phyloP scores from a whole-genome alignment of 2,797 vertebrate species.

The Xenopus petersii region DNA sequence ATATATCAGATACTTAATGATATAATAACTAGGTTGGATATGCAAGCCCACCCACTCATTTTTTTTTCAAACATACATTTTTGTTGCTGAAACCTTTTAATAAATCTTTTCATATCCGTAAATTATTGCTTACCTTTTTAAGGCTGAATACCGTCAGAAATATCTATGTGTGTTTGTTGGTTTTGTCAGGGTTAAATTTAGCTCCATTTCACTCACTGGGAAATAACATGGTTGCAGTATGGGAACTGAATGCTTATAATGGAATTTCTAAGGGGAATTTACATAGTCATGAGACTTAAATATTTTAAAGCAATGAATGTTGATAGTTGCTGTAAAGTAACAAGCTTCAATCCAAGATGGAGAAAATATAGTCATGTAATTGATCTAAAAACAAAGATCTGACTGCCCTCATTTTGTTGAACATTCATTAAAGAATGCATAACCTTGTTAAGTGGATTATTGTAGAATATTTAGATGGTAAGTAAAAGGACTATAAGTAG shows the following conservation, averaged over 20 bases:
- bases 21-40: conserved; percentile 27
- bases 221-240: conserved; percentile 15
- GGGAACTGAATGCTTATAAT: conserved; percentile 2
- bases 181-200: neutral
- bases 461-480: too few species aligned
- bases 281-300: neutral
- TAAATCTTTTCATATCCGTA: conserved; percentile 11
- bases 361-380: too few species aligned
- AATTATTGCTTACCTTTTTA: conserved; percentile 28
- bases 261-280: neutral
- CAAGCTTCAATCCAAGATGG: too few species aligned
- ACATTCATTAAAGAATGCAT: too few species aligned
- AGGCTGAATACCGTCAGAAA: conserved; percentile 7
- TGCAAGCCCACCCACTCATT: conserved; percentile 21
- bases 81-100: conserved; percentile 23
- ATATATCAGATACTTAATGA: conserved; percentile 30
- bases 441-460: too few species aligned
- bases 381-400: too few species aligned
- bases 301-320: neutral
- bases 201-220: neutral
- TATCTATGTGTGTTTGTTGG: conserved; percentile 7
- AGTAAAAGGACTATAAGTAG: too few species aligned
- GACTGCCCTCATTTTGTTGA: too few species aligned
- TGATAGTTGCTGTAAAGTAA: neutral
- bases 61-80: conserved; percentile 16